phyloP scores from a whole-genome alignment of 2,113 vertebrate species.

The Peromyscus maniculatus region DNA sequence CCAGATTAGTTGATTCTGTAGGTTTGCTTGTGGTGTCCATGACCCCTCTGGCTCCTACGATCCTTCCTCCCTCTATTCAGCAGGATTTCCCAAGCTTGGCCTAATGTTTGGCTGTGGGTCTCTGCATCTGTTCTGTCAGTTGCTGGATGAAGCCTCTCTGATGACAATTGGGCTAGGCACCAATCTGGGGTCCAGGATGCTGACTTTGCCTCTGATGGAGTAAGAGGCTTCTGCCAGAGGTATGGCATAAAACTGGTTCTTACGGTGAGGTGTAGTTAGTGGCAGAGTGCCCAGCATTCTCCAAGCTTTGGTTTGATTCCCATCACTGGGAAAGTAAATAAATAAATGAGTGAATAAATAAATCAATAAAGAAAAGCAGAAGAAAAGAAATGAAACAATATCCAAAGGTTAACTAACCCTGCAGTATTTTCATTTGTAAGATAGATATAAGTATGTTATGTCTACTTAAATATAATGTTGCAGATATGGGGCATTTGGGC shows the following conservation, averaged over 20 bases:
- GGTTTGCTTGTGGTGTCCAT: background rate
- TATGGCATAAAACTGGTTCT: background rate
- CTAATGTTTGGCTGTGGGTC: background rate
- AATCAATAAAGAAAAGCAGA: background rate
- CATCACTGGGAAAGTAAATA: background rate
- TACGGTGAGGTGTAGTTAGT: background rate
- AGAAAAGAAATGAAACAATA: background rate
- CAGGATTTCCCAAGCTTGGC: background rate
- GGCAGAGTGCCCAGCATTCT: background rate
- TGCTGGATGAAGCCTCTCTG: background rate
- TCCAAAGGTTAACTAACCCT: background rate
- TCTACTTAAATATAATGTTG: conserved; percentile 27
- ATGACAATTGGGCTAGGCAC: background rate
- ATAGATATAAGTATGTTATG: background rate
- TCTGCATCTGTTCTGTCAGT: background rate
- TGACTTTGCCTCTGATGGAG: background rate
- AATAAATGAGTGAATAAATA: background rate
- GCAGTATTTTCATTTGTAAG: background rate
- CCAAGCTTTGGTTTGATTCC: background rate
- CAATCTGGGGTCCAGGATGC: background rate
- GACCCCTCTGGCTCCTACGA: background rate
- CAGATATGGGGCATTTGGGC: background rate
- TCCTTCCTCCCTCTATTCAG: background rate
- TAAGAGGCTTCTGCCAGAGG: background rate
- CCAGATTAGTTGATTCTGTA: background rate